Evolutionary conservation across 1,140 invertebrate species (phyloP).

Genomic region (Diuraphis noxia): DNA sequence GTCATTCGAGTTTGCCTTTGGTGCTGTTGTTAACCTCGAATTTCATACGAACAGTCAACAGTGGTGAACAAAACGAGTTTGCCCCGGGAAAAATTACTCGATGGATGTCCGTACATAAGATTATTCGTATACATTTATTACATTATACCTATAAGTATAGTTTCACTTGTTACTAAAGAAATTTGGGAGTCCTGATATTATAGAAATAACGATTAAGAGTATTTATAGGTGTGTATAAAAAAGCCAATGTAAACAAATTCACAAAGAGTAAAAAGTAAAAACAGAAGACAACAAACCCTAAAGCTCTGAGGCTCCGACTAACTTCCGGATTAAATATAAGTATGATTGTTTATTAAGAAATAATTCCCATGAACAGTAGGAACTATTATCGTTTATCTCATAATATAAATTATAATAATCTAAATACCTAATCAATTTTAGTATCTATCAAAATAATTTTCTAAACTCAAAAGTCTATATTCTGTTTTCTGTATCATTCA

Average conservation of each 20-base stretch:
- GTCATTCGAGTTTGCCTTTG: constrained; percentile 50
- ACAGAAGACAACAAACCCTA: background rate
- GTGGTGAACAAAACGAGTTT: constrained; percentile 50
- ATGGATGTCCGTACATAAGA: background rate
- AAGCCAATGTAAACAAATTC: background rate
- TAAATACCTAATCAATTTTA: too few species aligned
- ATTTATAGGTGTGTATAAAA: background rate
- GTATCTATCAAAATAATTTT: background rate
- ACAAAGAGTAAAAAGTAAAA: background rate
- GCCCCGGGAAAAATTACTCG: background rate
- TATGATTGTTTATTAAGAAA: background rate
- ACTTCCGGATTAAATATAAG: background rate
- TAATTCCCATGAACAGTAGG: background rate
- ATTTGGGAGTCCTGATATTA: background rate
- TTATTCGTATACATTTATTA: background rate
- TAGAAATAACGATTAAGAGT: background rate
- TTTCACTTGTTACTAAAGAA: background rate
- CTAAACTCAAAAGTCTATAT: background rate
- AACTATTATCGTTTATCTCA: background rate
- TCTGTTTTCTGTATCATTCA: background rate
- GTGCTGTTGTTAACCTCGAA: constrained; percentile 54
- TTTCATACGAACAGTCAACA: background rate
- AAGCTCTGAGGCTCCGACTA: background rate
- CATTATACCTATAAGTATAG: background rate
- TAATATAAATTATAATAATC: background rate